Percentiles rank a stretch among this genome's conserved stretches.
phyloP scores from a whole-genome alignment of 2,888 invertebrate species.

The Coremacera marginata region DNA sequence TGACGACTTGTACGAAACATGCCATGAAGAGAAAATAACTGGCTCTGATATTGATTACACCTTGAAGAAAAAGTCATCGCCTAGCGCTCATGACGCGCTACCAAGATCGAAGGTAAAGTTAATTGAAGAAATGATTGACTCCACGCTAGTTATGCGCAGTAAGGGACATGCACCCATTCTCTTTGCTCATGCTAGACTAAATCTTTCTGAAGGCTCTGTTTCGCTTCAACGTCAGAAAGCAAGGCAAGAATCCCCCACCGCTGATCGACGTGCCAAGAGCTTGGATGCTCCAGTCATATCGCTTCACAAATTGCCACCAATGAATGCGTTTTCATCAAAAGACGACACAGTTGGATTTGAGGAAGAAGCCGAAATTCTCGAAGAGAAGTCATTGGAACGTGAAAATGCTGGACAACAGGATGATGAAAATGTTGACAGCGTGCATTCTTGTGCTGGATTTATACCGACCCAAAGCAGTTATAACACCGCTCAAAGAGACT shows the following conservation, averaged over 20 bases:
- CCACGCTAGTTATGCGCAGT: constrained; percentile 77
- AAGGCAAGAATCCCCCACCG: constrained; percentile 79
- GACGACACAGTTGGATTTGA: constrained; percentile 88
- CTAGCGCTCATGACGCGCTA: constrained; percentile 50
- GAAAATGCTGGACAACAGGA: constrained; percentile 69
- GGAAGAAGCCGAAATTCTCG: constrained; percentile 75
- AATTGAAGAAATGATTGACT: constrained; percentile 77
- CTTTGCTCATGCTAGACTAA: constrained; percentile 83
- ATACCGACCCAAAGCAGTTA: constrained; percentile 66
- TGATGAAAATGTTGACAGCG: constrained; percentile 71
- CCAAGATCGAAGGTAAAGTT: constrained; percentile 71
- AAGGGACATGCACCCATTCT: constrained; percentile 82
- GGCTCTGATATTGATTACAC: constrained; percentile 73
- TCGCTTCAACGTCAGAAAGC: constrained; percentile 83
- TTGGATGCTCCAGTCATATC: constrained; percentile 87
- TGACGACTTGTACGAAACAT: constrained; percentile 70
- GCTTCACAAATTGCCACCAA: constrained; percentile 81
- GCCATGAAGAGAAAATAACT: constrained; percentile 70
- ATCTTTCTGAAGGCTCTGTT: constrained; percentile 86
- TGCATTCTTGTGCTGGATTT: constrained; percentile 69
- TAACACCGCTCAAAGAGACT: constrained; percentile 63
- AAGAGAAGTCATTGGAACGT: constrained; percentile 72
- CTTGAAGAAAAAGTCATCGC: constrained; percentile 58
- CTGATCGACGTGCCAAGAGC: constrained; percentile 84
- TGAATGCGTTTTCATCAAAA: constrained; percentile 89